These are phyloP conservation scores for Scylla paramamosain DNA, from an alignment of 1,140 invertebrate species.

Conservation along the genomic window DNA sequence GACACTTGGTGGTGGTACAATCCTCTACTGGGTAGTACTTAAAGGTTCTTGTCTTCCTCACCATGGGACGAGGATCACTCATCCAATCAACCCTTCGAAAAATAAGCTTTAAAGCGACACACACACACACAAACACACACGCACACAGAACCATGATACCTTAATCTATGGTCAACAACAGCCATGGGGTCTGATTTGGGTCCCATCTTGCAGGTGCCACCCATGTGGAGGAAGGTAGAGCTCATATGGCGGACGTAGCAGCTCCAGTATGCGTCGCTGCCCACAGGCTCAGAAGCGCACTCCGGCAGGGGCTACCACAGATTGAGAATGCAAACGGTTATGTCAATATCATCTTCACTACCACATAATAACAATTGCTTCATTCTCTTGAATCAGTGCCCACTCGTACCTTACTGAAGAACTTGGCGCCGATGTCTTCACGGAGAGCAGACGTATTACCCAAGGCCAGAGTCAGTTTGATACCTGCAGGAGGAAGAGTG, in stretches of 20 bases:
- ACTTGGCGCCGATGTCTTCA: not conserved
- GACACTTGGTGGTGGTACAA: no score
- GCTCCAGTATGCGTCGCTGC: slow-evolving; percentile 46
- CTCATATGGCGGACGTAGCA: slow-evolving; percentile 49
- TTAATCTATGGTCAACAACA: slow-evolving; percentile 39
- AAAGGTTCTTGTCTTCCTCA: no score
- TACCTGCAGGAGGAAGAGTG: not conserved
- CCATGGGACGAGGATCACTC: no score
- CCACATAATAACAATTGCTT: no score
- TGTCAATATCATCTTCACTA: no score
- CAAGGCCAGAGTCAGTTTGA: slow-evolving; percentile 1
- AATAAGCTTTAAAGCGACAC: no score
- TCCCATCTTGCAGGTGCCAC: slow-evolving; percentile 54
- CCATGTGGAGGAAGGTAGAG: slow-evolving; percentile 27
- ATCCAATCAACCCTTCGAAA: no score
- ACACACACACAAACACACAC: not conserved
- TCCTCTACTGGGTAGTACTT: no score
- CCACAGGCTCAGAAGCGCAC: not conserved
- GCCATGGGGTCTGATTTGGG: not conserved
- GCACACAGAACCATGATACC: not conserved
- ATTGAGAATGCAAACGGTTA: no score
- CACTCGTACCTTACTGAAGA: slow-evolving; percentile 25
- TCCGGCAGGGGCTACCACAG: slow-evolving; percentile 33
- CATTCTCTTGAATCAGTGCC: no score
- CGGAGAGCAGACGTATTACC: slow-evolving; percentile 18